Base-by-base conservation (phyloP, 2,888 invertebrate species). In the Xiphydria camelus region DNA sequence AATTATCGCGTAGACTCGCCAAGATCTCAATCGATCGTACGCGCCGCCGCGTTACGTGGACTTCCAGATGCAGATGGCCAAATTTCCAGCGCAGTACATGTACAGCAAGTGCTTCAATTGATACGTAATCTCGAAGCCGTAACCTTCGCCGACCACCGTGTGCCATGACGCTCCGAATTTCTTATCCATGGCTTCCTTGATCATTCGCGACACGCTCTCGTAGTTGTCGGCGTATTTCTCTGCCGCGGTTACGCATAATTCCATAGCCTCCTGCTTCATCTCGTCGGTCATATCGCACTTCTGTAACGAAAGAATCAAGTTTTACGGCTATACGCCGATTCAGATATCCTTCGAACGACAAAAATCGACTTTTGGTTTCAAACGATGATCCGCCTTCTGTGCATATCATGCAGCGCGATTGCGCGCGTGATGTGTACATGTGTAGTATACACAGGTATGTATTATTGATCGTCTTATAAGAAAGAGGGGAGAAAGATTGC, bases 91-190 rank as follows among this genome's bases (percentile, higher is more conserved):
- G 62, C 83, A 84, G 57, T 80, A 83, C 79, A 83, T 79, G 61
- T 83, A 83, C 21, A 83, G 62, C 12, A 83, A 67, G 55, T 79
- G 79, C 61, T 82, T 82, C 7, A 82, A 76, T 67, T 86, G 83
- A 68, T 85, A 83, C 20, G 84, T 83, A 34, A 86, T 80, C 65
- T 85, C 84, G 66, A 84, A 83, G 7, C 85, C 85, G 66, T 80
- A 86, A 9, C 83, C 83, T 74, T 86, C 86, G 3, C 86, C 86
- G 4, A 86, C 83, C 1, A 86, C 82, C 1, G 80, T 82, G 62
- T 86, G 85, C 85, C 85, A 86, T 3, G 83, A 80, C 9, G 83
- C 80, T 18, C 86, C 86, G 71, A 83, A 86, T 59, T 82, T 82
- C 64, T 83, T 83, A 67, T 86, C 86, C 82, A 86, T 79, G 17